A percentile compares a stretch with the other conserved stretches of the same genome.
phyloP scores from a whole-genome alignment of 2,888 invertebrate species.

The Campoplex nolae region DNA sequence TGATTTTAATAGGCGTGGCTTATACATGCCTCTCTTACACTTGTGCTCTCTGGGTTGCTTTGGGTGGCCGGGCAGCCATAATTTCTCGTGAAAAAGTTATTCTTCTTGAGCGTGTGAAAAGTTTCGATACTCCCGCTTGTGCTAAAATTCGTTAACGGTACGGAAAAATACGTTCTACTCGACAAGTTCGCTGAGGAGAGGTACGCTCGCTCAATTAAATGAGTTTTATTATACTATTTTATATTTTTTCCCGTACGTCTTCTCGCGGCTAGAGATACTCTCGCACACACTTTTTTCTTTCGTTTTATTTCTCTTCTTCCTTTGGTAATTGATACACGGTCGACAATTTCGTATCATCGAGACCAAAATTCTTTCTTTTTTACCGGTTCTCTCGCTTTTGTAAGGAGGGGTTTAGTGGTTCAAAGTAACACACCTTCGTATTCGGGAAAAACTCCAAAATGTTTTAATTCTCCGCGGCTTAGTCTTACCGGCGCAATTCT shows the following conservation, averaged over 20 bases:
- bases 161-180: constrained; percentile 25
- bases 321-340: constrained; percentile 8
- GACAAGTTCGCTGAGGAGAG: constrained; percentile 28
- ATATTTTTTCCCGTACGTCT: constrained; percentile 11
- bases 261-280: constrained; percentile 15
- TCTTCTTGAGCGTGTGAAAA: constrained; percentile 37
- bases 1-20: constrained; percentile 81
- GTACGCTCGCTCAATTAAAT: constrained; percentile 25
- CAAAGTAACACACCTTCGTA: background rate
- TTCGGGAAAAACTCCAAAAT: background rate
- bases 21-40: constrained; percentile 68
- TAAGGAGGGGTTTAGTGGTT: background rate
- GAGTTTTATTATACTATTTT: constrained; percentile 16
- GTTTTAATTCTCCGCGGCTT: constrained; percentile 3
- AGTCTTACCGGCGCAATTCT: constrained; percentile 39
- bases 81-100: constrained; percentile 74
- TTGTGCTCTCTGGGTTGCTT: constrained; percentile 64
- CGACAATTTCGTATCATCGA: constrained; percentile 14
- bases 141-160: constrained; percentile 29
- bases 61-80: constrained; percentile 79
- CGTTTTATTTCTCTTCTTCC: constrained; percentile 1
- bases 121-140: constrained; percentile 35
- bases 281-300: constrained; percentile 52
- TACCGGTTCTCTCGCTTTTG: background rate
- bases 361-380: constrained; percentile 1